Evolutionary conservation across 2,797 vertebrate species (phyloP), one percentile per base, ranked within the genome.

Genomic region (Picus viridis): DNA sequence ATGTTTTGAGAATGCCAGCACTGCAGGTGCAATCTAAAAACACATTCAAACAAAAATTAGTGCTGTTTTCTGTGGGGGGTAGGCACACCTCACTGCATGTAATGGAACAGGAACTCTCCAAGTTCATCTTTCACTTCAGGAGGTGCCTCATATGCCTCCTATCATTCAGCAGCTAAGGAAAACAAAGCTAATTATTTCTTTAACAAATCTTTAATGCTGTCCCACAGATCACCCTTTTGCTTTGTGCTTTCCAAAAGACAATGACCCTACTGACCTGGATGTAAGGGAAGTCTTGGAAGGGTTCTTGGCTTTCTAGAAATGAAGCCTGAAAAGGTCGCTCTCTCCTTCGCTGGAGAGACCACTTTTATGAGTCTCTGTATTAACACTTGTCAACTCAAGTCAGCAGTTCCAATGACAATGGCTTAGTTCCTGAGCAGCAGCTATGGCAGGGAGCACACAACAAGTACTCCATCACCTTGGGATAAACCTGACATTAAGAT

Each of bases 131-230:
- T 61, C 54, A 61, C 47, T 88, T 89, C 56, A 54, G 49, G 49
- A 67, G 26, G 59, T 7, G 47, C 26, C 82, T 62, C 17, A 49
- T 3, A 3, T 51, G 30, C 13, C 67, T 94, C 29, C 34, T 23
- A 76, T 72, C 26, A 81, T 78, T 70, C 79, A 88, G 84, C 51
- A 96, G 79, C 76, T 92, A 56, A 70, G 43, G 43, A 90, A 83
- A 58, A 5, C 41, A 72, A 92, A 26, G 32, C 23, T 24, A 23
- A 53, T 27, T 54, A 41, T 68, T 67, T 84, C 34, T 71, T 49
- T 22, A 27, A 62, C 41, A 49, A 65, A 67, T 45, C n/a, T 79
- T 29, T 43, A 81, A 43, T 16, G 18, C n/a, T 81, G 30, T 34
- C 43, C 39, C 57, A 26, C 1, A 57, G 32, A 39, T 62, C 36